Evolutionary conservation across 2,113 vertebrate species (phyloP).

Genomic region (Eulemur rufifrons): DNA sequence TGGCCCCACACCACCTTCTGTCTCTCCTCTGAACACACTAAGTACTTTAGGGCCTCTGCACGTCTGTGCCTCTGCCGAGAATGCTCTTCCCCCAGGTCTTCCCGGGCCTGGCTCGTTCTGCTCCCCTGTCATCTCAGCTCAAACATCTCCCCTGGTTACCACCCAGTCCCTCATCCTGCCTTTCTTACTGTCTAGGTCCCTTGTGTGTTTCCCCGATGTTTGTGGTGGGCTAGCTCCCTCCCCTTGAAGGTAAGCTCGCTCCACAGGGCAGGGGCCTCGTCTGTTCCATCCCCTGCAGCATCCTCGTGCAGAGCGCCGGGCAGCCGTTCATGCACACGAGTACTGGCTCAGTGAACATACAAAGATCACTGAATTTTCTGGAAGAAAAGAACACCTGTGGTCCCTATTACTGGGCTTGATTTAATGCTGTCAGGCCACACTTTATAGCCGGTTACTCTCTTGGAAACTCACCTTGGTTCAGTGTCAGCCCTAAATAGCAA

Average conservation of each 20-base stretch:
- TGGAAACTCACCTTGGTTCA: background rate
- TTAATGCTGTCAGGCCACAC: background rate
- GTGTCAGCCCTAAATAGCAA: background rate
- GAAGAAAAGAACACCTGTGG: background rate
- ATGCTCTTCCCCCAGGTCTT: no score
- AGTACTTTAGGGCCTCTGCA: background rate
- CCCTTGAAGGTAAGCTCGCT: background rate
- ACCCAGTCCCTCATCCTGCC: background rate
- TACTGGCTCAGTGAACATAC: background rate
- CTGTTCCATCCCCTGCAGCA: background rate
- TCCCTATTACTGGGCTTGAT: background rate
- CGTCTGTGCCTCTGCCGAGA: background rate
- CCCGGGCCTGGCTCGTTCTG: background rate
- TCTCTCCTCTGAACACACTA: background rate
- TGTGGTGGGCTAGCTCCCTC: background rate
- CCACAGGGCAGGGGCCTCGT: fast-evolving
- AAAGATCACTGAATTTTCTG: background rate
- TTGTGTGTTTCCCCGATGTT: background rate
- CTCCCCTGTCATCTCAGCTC: background rate
- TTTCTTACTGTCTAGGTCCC: background rate
- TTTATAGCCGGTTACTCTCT: background rate
- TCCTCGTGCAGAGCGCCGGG: background rate
- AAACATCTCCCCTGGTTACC: background rate
- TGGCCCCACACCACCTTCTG: background rate
- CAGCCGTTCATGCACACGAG: background rate